These are phyloP conservation scores for Coryphaenoides rupestris DNA, from an alignment of 2,113 vertebrate genomes.

Conservation along the genomic window DNA sequence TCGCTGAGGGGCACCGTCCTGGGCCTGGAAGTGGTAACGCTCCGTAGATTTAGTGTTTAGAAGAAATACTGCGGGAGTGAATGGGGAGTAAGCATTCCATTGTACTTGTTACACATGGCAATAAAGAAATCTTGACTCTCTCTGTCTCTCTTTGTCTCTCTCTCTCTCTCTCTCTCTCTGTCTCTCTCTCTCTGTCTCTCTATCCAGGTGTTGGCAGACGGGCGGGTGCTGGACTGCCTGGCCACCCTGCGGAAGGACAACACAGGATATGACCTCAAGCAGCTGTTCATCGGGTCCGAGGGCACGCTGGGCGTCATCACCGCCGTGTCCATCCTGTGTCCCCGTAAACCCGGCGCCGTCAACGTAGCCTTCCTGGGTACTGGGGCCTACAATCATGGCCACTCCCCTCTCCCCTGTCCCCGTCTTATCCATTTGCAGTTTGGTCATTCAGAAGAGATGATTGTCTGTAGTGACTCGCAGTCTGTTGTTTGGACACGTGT, in stretches of 20 bases:
- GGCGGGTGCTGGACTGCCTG: constrained; percentile 82
- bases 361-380: constrained; percentile 91
- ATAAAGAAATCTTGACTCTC: too few species aligned
- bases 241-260: constrained; percentile 88
- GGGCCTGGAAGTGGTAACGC: constrained; percentile 88
- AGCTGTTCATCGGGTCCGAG: constrained; percentile 94
- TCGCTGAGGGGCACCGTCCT: constrained; percentile 88
- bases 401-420: background rate
- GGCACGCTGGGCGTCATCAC: constrained; percentile 93
- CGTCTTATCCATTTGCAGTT: too few species aligned
- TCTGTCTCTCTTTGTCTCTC: too few species aligned
- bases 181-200: too few species aligned
- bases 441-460: too few species aligned
- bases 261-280: constrained; percentile 95
- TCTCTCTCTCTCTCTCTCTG: too few species aligned
- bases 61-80: too few species aligned
- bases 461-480: too few species aligned
- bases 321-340: constrained; percentile 86
- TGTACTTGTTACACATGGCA: too few species aligned
- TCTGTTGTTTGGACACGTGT: too few species aligned
- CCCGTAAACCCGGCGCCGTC: constrained; percentile 82
- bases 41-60: too few species aligned
- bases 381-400: constrained; percentile 8
- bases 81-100: too few species aligned
- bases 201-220: constrained; percentile 85